Evolutionary conservation across 2,113 vertebrate genomes (phyloP), one percentile per base, ranked within the genome.

Genomic region (Ovis canadensis): DNA sequence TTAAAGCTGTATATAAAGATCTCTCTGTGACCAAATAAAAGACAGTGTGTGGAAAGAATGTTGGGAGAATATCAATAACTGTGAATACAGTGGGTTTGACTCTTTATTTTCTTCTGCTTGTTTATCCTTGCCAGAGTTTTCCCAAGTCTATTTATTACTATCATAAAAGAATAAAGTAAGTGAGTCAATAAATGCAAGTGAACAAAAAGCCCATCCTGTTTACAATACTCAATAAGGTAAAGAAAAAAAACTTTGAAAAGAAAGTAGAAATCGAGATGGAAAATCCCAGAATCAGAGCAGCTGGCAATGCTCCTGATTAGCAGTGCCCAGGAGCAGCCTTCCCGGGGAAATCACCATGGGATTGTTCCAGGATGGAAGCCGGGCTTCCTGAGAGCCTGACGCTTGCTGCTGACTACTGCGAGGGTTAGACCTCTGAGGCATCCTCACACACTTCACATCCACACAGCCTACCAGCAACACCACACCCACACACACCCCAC

Each of bases 161-260:
- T 89, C n/a, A 31, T 59, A 52, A 83, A 93, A 83, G 55, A 33
- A 84, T 45, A 89, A 64, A 57, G 27, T 31, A 86, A 94, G 90
- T 19, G 95, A 78, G 83, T 97, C 90, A 96, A 88, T 80, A 92
- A 96, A 59, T 40, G 9, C 90, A 94, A 84, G 77, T 71, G 88
- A 78, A 71, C 43, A 67, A 96, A 78, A 96, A 96, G 36, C 54
- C 48, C 55, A 92, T 87, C 60, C 81, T 88, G 92, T 95, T 94
- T 71, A 96, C 88, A 57, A 4, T 71, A 50, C 19, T 90, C 59
- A 57, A 33, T 7, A 57, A 93, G 60, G 85, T 60, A 31, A 64
- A 87, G 60, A 85, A 94, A 27, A 57, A 57, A 59, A 60, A 43
- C 48, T 74, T 91, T 25, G 59, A 87, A 71, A 96, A 90, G 71